Conservation (phyloP, 2,888 invertebrate genomes). For the Sycophila texana region DNA sequence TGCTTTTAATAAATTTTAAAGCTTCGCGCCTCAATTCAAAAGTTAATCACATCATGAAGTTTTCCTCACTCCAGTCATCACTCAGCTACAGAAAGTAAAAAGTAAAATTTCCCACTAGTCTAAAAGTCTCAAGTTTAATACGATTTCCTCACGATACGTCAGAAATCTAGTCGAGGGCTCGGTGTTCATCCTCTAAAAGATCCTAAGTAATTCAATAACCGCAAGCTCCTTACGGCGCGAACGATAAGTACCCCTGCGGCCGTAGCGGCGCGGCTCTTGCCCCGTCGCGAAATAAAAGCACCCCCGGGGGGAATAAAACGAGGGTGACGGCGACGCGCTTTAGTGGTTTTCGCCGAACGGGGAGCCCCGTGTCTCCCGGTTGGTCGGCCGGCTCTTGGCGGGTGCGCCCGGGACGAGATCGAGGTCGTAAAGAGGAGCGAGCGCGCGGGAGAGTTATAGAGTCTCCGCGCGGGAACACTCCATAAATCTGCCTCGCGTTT, state of each 20-base stretch:
- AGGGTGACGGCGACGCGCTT: constrained; percentile 21
- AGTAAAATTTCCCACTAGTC: no score
- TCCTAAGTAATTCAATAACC: constrained; percentile 11
- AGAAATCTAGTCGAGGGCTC: background rate
- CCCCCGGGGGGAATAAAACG: constrained; percentile 38
- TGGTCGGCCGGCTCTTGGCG: constrained; percentile 38
- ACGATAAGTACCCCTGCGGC: background rate
- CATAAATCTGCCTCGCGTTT: constrained; percentile 65
- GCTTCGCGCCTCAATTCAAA: no score
- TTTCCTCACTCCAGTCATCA: no score
- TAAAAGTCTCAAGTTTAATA: no score
- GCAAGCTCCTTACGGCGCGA: background rate
- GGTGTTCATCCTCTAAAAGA: no score
- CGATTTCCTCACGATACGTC: background rate
- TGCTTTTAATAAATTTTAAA: no score
- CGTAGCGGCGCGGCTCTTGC: background rate
- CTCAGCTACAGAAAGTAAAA: no score
- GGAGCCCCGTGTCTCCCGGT: constrained; percentile 12
- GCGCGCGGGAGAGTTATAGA: constrained; percentile 61
- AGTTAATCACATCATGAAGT: no score
- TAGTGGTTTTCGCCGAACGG: constrained; percentile 51
- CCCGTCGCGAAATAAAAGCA: constrained; percentile 34
- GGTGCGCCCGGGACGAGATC: constrained; percentile 11
- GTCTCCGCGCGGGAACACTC: constrained; percentile 67
- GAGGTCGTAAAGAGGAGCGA: constrained; percentile 28